Percentiles rank a stretch among this genome's conserved stretches.
These are phyloP conservation scores for Brachymystax lenok DNA, from an alignment of 2,797 vertebrate genomes.

Conservation along the genomic window DNA sequence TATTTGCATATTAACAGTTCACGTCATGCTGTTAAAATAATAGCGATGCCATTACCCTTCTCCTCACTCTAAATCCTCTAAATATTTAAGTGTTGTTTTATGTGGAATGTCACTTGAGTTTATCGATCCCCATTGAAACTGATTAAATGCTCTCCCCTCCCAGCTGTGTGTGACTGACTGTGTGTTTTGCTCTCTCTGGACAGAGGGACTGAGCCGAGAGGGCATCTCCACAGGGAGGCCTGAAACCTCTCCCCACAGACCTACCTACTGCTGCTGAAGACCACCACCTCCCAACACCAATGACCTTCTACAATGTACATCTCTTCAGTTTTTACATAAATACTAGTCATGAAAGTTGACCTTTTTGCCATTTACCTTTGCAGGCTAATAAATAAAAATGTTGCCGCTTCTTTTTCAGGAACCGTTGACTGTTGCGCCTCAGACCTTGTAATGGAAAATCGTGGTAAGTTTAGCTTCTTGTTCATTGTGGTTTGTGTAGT, in stretches of 20 bases:
- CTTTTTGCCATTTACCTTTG: conserved; percentile 3
- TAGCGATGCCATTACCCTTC: too few species aligned
- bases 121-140: not conserved
- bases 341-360: not conserved
- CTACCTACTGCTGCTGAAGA: conserved; percentile 48
- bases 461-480: conserved; percentile 71
- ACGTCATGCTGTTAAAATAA: too few species aligned
- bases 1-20: too few species aligned
- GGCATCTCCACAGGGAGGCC: conserved; percentile 48
- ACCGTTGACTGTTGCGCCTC: conserved; percentile 67
- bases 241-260: conserved; percentile 30
- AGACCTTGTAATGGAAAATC: conserved; percentile 84
- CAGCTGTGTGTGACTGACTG: not conserved
- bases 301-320: conserved; percentile 70
- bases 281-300: conserved; percentile 43
- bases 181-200: not conserved
- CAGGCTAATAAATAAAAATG: not conserved
- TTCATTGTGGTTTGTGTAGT: conserved; percentile 49
- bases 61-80: too few species aligned
- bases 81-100: too few species aligned
- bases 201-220: conserved; percentile 45
- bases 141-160: not conserved
- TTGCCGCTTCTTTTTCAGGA: conserved; percentile 65
- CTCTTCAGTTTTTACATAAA: conserved; percentile 4
- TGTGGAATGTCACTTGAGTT: not conserved